phyloP scores from a whole-genome alignment of 2,113 vertebrate genomes.

The Pseudopipra pipra region DNA sequence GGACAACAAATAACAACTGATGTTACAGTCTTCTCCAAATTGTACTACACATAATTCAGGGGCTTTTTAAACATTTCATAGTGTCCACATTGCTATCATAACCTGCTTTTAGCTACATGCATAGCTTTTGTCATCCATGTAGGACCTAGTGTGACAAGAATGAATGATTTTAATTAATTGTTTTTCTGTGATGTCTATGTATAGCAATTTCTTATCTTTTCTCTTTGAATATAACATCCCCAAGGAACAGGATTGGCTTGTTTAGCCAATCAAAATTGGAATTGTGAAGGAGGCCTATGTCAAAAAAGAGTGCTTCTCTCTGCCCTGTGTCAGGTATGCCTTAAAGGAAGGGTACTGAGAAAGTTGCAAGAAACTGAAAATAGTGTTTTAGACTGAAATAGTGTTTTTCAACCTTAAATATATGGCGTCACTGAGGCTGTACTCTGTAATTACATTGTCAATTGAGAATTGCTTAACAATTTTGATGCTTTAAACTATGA shows the following conservation, averaged over 20 bases:
- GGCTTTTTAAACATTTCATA: background rate
- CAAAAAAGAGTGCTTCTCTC: background rate
- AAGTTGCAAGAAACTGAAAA: background rate
- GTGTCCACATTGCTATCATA: rapidly evolving
- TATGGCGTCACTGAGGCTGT: background rate
- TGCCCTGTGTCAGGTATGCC: background rate
- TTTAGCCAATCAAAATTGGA: background rate
- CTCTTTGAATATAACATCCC: background rate
- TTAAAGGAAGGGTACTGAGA: background rate
- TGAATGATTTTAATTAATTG: background rate
- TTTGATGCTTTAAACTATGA: conserved; percentile 46
- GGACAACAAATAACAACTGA: background rate
- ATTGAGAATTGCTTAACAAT: conserved; percentile 40
- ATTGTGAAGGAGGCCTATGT: background rate
- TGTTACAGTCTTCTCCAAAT: background rate
- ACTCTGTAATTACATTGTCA: conserved; percentile 60
- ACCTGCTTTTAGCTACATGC: background rate
- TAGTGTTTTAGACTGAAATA: background rate
- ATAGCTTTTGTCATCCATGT: background rate
- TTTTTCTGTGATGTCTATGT: background rate
- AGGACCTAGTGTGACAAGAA: background rate
- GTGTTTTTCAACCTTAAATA: background rate
- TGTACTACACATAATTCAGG: background rate
- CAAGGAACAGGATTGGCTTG: background rate
- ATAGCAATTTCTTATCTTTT: background rate